Conservation (phyloP, 2,888 invertebrate species). For the Stenodera caucasica region DNA sequence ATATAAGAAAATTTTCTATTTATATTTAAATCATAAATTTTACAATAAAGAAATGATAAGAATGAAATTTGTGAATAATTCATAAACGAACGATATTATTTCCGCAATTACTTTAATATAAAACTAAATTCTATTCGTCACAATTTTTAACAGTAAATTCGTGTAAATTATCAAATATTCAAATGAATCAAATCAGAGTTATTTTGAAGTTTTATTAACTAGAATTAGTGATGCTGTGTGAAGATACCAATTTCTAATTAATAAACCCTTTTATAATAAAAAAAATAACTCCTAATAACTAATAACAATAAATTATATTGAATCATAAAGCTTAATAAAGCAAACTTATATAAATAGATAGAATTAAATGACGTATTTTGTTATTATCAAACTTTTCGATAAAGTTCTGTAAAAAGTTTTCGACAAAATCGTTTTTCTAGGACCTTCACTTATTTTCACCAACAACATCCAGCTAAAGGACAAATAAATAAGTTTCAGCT, state of each 20-base stretch:
- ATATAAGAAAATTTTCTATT: background rate
- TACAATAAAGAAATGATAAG: too few relatives aligned
- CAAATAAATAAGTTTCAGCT: conserved; percentile 18
- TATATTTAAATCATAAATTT: too few relatives aligned
- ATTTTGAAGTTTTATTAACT: conserved; percentile 21
- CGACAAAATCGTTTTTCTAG: conserved; percentile 24
- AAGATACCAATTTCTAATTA: conserved; percentile 12
- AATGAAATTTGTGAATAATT: too few relatives aligned
- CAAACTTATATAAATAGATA: background rate
- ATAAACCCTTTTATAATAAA: too few relatives aligned
- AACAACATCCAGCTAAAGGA: conserved; percentile 13
- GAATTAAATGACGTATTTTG: conserved; percentile 14
- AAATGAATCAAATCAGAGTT: background rate
- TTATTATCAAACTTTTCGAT: conserved; percentile 25
- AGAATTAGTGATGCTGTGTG: conserved; percentile 9
- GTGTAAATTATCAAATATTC: background rate
- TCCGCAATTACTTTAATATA: too few relatives aligned
- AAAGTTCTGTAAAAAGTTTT: conserved; percentile 23
- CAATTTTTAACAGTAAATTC: background rate
- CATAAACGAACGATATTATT: too few relatives aligned
- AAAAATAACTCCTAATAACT: too few relatives aligned
- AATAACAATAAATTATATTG: too few relatives aligned
- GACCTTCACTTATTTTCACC: conserved; percentile 23
- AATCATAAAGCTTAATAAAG: too few relatives aligned
- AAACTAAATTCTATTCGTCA: too few relatives aligned